Base-by-base conservation (phyloP, 2,888 invertebrate genomes). In the Eledone cirrhosa region DNA sequence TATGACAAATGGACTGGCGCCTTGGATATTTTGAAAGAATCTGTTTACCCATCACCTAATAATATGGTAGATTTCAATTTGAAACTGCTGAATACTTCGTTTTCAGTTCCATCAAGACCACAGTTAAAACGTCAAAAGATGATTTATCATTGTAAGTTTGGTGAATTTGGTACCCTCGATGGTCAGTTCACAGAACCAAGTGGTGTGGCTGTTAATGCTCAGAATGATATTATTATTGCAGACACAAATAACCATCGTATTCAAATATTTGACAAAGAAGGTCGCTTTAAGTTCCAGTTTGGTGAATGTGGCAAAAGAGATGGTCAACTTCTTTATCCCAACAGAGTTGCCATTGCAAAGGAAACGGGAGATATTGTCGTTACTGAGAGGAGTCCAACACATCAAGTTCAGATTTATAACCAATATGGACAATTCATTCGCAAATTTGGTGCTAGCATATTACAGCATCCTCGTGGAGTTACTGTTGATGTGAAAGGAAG, bases 131-230 rank as follows among this genome's bases (percentile, higher is more conserved):
- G 99, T 48, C 98, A 98, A 91, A 99, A 99, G 92, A 99, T 99
- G 99, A 99, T 98, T 87, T 99, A 99, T 90, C 98, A 99, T 90
- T 99, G 99, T 93, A 99, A 99, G 92, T 99, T 99, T 91, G 99
- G 99, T 4, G 99, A 99, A 90, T 99, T 99, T 88, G 99, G 99
- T 8, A 98, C 98, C 0, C 85, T 87, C 79, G 89, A 90, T 67
- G 89, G 90, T 19, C 99, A 99, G 91, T 99, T 99, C 90, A 99
- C 99, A 0, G 99, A 99, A 90, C 99, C 99, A 0, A 98, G 97
- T 85, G 99, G 99, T n/a, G 99, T 99, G 14, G 98, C 99, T 2
- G 99, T 99, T 5, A 99, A 99, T 92, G 98, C 98, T 79, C 98
- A 98, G 92, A 98, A 98, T 90, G 99, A 99, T 91, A 99, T 99